A percentile compares a stretch with the other conserved stretches of the same genome.
phyloP scores from a whole-genome alignment of 2,113 vertebrate species.

The Tupaia chinensis region DNA sequence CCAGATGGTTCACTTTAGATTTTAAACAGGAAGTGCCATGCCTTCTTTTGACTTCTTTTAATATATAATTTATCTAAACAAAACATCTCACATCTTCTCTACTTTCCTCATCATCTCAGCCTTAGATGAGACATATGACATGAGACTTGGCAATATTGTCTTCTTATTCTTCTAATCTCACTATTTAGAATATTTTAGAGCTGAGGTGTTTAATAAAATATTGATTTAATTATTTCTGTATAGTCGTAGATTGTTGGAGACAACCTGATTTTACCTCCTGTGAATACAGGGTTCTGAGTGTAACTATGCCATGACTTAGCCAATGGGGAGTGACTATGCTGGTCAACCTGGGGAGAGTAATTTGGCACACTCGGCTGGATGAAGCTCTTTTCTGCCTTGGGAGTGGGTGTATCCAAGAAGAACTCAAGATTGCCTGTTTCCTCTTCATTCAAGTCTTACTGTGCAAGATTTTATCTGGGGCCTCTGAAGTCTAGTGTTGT shows the following conservation, averaged over 20 bases:
- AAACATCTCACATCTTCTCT: background rate
- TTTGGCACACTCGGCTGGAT: too few relatives aligned
- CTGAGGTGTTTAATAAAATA: background rate
- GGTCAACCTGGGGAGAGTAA: background rate
- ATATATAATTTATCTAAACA: background rate
- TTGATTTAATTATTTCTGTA: background rate
- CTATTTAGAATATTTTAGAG: background rate
- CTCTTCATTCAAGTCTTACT: background rate
- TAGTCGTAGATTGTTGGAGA: background rate
- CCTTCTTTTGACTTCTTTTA: background rate
- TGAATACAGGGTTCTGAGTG: too few relatives aligned
- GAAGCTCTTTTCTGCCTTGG: background rate
- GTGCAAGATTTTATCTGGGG: rapidly evolving
- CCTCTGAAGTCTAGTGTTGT: background rate
- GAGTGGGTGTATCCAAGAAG: background rate
- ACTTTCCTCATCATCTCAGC: too few relatives aligned
- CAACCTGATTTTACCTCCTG: background rate
- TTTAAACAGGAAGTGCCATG: background rate
- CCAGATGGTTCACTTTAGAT: background rate
- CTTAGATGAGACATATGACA: background rate
- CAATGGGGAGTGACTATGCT: background rate
- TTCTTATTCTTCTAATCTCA: background rate
- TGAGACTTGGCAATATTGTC: background rate
- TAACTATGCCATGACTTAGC: background rate
- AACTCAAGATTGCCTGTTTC: rapidly evolving